Evolutionary conservation across 2,113 vertebrate genomes (phyloP).

Genomic region (Taxidea taxus): DNA sequence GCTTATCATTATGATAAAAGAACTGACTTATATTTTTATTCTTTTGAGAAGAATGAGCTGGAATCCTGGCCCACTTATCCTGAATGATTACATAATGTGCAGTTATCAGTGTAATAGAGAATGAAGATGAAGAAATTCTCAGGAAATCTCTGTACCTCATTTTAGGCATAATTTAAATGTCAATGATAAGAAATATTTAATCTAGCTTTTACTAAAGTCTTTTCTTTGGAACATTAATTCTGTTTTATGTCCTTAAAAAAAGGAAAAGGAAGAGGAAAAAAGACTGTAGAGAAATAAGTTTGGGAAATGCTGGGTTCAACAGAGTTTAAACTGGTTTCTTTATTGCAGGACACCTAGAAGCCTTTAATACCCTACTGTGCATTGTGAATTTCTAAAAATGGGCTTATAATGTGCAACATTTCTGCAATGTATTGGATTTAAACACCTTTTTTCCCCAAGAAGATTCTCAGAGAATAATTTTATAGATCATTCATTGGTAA

Average conservation of each 20-base stretch:
- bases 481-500: conserved; percentile 42
- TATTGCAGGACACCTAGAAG: conserved; percentile 27
- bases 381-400: conserved; percentile 2
- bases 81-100: conserved; percentile 34
- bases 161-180: conserved; percentile 61
- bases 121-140: conserved; percentile 35
- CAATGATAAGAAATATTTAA: conserved; percentile 70
- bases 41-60: conserved; percentile 57
- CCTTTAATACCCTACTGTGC: neutral
- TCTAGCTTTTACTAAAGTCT: conserved; percentile 50
- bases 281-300: conserved; percentile 46
- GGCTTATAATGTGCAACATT: neutral
- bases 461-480: neutral
- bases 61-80: conserved; percentile 42
- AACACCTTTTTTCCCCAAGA: neutral
- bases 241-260: conserved; percentile 48
- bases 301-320: conserved; percentile 30
- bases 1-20: conserved; percentile 54
- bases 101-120: conserved; percentile 56
- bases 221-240: conserved; percentile 63
- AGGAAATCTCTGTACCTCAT: conserved; percentile 55
- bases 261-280: neutral
- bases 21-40: conserved; percentile 53
- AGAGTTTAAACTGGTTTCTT: conserved; percentile 52
- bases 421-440: neutral